phyloP scores from a whole-genome alignment of 2,888 invertebrate genomes.

The Scaptomyza parva region DNA sequence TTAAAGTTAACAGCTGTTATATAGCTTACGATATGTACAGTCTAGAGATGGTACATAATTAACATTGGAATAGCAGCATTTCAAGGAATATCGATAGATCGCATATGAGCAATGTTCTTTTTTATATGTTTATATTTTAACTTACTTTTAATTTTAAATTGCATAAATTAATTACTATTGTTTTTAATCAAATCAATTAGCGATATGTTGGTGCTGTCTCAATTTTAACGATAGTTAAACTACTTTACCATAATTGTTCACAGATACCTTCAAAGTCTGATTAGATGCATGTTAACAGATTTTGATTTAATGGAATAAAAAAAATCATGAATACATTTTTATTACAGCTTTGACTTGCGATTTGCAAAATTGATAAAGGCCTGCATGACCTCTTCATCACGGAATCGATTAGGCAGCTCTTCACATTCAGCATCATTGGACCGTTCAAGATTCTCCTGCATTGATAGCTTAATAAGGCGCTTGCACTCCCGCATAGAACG shows the following conservation, averaged over 20 bases:
- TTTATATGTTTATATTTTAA: neutral
- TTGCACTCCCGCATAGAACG: conserved; percentile 89
- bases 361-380: conserved; percentile 83
- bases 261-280: neutral
- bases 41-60: neutral
- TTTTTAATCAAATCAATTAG: neutral
- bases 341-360: conserved; percentile 80
- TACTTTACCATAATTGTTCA: neutral
- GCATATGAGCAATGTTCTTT: no score
- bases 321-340: neutral
- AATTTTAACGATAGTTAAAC: neutral
- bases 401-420: conserved; percentile 88
- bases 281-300: neutral
- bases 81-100: neutral
- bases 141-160: neutral
- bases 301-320: neutral
- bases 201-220: neutral
- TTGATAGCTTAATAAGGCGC: conserved; percentile 87
- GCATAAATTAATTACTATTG: no score
- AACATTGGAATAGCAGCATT: neutral
- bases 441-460: conserved; percentile 87
- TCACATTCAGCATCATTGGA: conserved; percentile 90
- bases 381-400: conserved; percentile 88
- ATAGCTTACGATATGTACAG: neutral
- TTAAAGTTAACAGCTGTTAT: neutral